A percentile compares a stretch with the other conserved stretches of the same genome.
Conservation (phyloP, 2,888 invertebrate species). For the Meteorus colon region DNA sequence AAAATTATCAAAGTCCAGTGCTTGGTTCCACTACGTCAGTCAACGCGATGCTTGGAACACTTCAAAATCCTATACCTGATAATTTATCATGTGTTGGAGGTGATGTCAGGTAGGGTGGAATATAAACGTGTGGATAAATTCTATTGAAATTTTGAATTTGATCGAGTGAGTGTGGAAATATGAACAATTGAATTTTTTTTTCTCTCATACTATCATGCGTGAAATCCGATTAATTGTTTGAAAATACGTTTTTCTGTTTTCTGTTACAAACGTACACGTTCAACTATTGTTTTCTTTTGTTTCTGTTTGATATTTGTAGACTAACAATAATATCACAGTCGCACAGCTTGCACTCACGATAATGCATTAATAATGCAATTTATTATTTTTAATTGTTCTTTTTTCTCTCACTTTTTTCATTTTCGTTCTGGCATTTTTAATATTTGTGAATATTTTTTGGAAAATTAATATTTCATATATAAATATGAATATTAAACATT, state of each 20-base stretch:
- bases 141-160: conserved; percentile 16
- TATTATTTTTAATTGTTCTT: not conserved
- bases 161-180: not conserved
- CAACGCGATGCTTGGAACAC: conserved; percentile 66
- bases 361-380: not conserved
- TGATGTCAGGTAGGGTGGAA: conserved; percentile 76
- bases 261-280: not conserved
- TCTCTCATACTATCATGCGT: not conserved
- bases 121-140: conserved; percentile 47
- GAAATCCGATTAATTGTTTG: not conserved
- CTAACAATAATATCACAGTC: not conserved
- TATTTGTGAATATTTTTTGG: not conserved
- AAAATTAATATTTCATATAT: not conserved
- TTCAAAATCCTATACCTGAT: conserved; percentile 73
- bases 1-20: conserved; percentile 69
- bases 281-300: not conserved
- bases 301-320: not conserved
- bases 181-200: not conserved
- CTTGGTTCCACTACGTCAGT: conserved; percentile 62
- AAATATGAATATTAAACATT: not conserved
- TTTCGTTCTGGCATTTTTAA: not conserved
- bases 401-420: not conserved
- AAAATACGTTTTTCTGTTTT: not conserved
- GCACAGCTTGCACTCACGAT: not conserved
- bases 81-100: conserved; percentile 76